Base-by-base conservation (phyloP, 2,797 vertebrate species). In the Numenius phaeopus region DNA sequence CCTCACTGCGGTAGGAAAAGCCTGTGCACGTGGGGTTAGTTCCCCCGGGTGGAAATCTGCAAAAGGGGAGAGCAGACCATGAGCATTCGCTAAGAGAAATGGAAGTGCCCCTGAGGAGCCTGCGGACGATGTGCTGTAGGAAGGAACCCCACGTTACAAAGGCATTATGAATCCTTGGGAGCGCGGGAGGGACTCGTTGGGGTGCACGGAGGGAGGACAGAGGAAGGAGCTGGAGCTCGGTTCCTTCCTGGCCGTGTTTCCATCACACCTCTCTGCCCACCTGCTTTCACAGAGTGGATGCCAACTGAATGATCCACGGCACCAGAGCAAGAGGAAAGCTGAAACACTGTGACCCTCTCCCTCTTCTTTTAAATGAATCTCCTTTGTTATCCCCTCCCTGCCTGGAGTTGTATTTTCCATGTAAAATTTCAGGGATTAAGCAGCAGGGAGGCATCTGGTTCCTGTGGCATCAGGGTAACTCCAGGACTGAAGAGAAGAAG, bases 271-370 rank as follows among this genome's bases (percentile, higher is more conserved):
- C 40, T 20, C 37, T 34, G 32, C n/a, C 65, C 57, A 30, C 37
- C 20, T 0, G 0, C 6, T 11, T n/a, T 37, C 58, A 29, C 12
- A 47, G 52, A 11, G 0, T 40, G 64, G 52, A 26, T 76, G 30
- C 64, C 81, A 78, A 5, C 75, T 2, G 40, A 75, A 67, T 2
- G 1, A 66, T 13, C 27, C 30, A 7, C 10, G 44, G 70, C 24
- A 40, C 4, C 23, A 20, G n/a, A 70, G 34, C 66, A 76, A 84
- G 14, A 78, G 34, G 37, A n/a, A 84, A 59, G 42, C 22, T 42
- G 39, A 62, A 89, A 20, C 29, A 12, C 54, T 23, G 5, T 8
- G 16, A 67, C 59, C 47, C 34, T 76, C 30, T 13, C 59, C 47
- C 37, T 79, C n/a, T 15, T 55, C 57, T 90, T 93, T n/a, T 26